Base-by-base conservation (phyloP, 2,888 invertebrate species). In the Epinotia bilunana region DNA sequence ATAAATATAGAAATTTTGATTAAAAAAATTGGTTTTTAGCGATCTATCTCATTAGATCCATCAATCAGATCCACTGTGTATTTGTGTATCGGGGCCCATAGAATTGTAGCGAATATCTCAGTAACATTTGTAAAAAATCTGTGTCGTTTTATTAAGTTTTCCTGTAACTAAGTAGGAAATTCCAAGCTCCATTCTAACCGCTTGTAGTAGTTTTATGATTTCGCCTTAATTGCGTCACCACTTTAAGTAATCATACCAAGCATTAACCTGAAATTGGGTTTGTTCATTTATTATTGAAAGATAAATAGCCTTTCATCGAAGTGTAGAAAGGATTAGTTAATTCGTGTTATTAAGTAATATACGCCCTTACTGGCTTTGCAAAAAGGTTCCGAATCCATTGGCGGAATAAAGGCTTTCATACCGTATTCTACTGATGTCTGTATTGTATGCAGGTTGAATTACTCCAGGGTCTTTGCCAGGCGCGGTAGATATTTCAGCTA, bases 361-460 rank as follows among this genome's bases (percentile, higher is more conserved):
- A 7, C 6, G 2, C 2, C 28, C 6, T 28, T 60, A 6, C 16
- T 0, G 2, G 6, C 23, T 58, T 13, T 16, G 16, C 13, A 16
- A 60, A 60, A 60, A 60, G 28, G 60, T 16, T 16, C 13, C 28
- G 16, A 60, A 28, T 16, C 28, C 60, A 16, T 16, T 16, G 23
- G 18, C 18, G 4, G 5, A 39, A 39, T 39, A 9, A 20, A 58
- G 23, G 23, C 23, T 13, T 58, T 23, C 12, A 13, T 58, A 5
- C 13, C 20, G 49, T 11, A 23, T 39, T 58, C 12, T 13, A 12
- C 20, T 16, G 49, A 58, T 58, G 20, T 23, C 4, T 20, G 58
- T 58, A 61, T 70, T 62, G 62, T 62, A 55, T 49, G 18, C 53
- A 28, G 62, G 1, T 33, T 62, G 71, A 71, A 71, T 62, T 39